A percentile compares a stretch with the other conserved stretches of the same genome.
Conservation (phyloP, 2,113 vertebrate species). For the Phylloscopus trochilus region DNA sequence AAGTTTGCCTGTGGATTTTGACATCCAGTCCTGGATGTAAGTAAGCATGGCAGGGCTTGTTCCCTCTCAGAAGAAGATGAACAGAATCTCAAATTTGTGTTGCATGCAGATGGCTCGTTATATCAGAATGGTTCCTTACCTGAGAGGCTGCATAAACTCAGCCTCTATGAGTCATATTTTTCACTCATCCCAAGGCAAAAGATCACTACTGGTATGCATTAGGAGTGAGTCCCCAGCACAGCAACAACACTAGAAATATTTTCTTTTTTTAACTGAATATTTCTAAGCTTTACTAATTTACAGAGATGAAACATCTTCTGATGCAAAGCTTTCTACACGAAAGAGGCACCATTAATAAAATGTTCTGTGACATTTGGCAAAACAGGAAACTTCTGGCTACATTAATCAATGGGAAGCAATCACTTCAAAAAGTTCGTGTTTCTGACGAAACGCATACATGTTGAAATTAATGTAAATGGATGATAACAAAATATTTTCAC, state of each 20-base stretch:
- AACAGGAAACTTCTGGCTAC: constrained; percentile 17
- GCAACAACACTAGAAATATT: background rate
- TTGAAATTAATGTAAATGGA: constrained; percentile 60
- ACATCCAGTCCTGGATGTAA: background rate
- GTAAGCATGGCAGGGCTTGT: rapidly evolving
- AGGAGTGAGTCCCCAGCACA: background rate
- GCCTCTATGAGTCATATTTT: background rate
- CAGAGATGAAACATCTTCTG: background rate
- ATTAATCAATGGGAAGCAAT: constrained; percentile 52
- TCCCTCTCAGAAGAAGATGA: background rate
- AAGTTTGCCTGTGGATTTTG: background rate
- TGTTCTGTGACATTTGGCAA: constrained; percentile 11
- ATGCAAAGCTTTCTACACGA: constrained; percentile 2
- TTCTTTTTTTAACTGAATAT: background rate
- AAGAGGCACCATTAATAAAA: constrained; percentile 28
- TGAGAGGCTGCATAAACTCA: background rate
- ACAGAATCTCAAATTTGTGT: background rate
- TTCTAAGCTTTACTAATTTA: background rate
- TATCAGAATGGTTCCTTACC: background rate
- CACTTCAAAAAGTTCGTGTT: constrained; percentile 18
- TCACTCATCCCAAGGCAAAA: background rate
- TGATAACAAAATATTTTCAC: constrained; percentile 68
- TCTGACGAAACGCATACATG: constrained; percentile 44
- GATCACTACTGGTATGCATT: background rate
- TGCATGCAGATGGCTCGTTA: background rate